These are phyloP conservation scores for Tadarida brasiliensis DNA, from an alignment of 2,797 vertebrate species.

Conservation along the genomic window DNA sequence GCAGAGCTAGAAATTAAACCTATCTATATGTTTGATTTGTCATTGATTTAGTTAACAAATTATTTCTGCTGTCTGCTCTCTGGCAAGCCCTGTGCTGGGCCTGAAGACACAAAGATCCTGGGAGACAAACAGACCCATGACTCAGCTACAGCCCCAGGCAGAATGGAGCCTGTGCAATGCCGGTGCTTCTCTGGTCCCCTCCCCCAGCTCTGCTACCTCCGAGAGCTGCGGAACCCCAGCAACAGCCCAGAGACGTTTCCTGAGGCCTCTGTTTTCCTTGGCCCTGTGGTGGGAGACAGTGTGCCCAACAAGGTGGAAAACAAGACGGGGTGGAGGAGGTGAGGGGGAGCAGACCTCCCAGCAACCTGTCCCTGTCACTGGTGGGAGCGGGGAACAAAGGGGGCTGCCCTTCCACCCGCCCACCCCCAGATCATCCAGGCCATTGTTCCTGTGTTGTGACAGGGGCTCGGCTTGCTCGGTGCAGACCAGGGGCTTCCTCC, in stretches of 20 bases:
- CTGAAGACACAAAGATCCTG: not conserved
- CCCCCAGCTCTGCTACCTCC: constrained; percentile 1
- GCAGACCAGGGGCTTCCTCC: constrained; percentile 77
- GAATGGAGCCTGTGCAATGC: not conserved
- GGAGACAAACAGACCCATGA: not conserved
- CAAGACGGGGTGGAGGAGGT: constrained; percentile 68
- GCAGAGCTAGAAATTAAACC: not conserved
- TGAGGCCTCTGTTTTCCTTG: constrained; percentile 85
- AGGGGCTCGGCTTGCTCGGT: constrained; percentile 64
- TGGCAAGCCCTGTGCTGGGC: not conserved
- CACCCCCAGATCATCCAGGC: constrained; percentile 10
- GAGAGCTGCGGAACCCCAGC: not conserved
- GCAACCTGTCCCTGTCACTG: not conserved
- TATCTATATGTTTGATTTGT: not conserved
- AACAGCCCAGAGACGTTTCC: constrained; percentile 59
- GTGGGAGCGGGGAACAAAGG: constrained; percentile 44
- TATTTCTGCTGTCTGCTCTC: not conserved
- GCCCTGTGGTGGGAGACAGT: constrained; percentile 52
- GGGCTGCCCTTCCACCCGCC: constrained; percentile 51
- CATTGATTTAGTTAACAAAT: not conserved
- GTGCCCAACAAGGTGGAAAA: constrained; percentile 84
- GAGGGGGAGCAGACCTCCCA: not conserved
- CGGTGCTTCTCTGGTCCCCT: not conserved
- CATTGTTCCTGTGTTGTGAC: constrained; percentile 89
- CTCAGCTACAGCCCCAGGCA: not conserved